Evolutionary conservation across 2,797 vertebrate genomes (phyloP).

Genomic region (Myripristis murdjan): DNA sequence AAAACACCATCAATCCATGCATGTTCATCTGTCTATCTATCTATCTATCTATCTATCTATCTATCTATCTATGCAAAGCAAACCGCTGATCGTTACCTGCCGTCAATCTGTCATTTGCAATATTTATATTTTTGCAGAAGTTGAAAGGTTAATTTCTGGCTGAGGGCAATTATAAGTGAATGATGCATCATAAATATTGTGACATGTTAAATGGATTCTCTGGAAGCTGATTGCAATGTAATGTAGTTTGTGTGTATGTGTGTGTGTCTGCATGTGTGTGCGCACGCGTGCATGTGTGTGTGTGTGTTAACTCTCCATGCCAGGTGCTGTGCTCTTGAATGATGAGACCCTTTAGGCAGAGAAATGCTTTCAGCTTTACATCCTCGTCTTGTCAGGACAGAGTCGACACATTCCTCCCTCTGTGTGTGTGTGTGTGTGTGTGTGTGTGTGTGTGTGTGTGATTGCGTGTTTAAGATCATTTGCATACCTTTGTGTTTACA

Average conservation of each 20-base stretch:
- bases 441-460: background rate
- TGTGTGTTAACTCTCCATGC: conserved; percentile 7
- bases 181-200: background rate
- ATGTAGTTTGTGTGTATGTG: background rate
- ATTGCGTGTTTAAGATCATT: conserved; percentile 12
- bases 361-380: conserved; percentile 36
- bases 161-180: background rate
- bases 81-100: background rate
- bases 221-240: conserved; percentile 5
- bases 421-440: conserved; percentile 14
- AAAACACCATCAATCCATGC: no score
- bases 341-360: conserved; percentile 20
- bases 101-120: no score
- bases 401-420: conserved; percentile 41
- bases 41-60: no score
- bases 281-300: no score
- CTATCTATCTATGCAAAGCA: no score
- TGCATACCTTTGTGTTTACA: no score
- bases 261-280: no score
- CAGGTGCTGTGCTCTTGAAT: background rate
- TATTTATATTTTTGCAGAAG: no score
- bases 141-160: background rate
- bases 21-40: no score
- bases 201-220: background rate
- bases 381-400: conserved; percentile 53